Percentiles rank a stretch among this genome's conserved stretches.
Evolutionary conservation across 92 coral and sea anemone species (phyloP).

Genomic region (Epizoanthus stellaris): DNA sequence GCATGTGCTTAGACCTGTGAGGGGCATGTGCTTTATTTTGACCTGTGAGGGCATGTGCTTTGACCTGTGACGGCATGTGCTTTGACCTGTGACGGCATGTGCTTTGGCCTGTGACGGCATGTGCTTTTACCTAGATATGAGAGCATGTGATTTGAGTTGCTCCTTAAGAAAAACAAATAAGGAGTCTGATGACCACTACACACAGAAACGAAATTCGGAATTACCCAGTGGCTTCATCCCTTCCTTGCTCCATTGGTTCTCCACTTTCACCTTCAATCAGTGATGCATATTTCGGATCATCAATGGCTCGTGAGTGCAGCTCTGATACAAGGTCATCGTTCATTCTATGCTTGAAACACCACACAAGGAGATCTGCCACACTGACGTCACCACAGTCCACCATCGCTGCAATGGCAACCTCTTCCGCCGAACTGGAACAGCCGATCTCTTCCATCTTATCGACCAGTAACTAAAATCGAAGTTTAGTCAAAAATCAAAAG

Average conservation of each 20-base stretch:
- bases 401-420: conserved; percentile 80
- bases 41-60: no score
- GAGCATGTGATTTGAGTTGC: no score
- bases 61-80: no score
- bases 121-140: no score
- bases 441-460: conserved; percentile 59
- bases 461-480: conserved; percentile 35
- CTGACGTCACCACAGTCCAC: conserved; percentile 63
- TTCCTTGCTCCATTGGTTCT: conserved; percentile 27
- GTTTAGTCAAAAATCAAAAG: not conserved
- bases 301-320: conserved; percentile 67
- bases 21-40: no score
- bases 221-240: conserved; percentile 14
- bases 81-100: no score
- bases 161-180: no score
- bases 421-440: conserved; percentile 65
- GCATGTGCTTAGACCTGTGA: no score
- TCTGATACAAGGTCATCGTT: conserved; percentile 52
- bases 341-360: conserved; percentile 60
- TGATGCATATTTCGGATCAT: conserved; percentile 55
- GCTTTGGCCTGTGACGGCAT: no score
- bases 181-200: not conserved
- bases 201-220: not conserved
- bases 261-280: conserved; percentile 30
- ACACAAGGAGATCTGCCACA: conserved; percentile 69